Conservation (phyloP, 2,113 vertebrate genomes). For the Puma concolor region DNA sequence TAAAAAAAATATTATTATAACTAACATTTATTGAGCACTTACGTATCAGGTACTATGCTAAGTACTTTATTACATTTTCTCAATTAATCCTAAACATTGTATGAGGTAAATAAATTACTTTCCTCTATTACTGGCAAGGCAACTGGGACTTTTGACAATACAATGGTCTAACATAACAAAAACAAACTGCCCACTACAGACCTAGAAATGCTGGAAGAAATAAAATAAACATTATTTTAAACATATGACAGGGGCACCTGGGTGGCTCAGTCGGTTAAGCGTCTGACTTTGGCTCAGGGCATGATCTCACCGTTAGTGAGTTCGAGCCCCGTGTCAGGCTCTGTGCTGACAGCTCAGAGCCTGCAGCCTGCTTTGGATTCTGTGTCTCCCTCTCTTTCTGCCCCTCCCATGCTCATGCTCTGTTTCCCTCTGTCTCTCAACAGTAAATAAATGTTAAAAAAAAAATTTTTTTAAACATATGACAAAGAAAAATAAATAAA, state of each 20-base stretch:
- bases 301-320: no score
- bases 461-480: background rate
- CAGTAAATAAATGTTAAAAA: no score
- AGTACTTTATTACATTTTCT: background rate
- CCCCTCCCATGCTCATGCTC: no score
- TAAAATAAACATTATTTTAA: background rate
- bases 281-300: no score
- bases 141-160: background rate
- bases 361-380: no score
- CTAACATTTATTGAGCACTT: background rate
- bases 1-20: background rate
- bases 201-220: background rate
- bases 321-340: no score
- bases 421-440: no score
- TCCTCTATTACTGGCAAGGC: background rate
- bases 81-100: background rate
- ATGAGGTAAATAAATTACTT: background rate
- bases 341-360: no score
- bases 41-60: background rate
- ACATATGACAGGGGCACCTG: background rate
- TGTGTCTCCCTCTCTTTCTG: no score
- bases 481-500: no score
- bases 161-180: background rate
- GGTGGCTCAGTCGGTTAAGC: no score
- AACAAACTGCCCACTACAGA: background rate